Evolutionary conservation across 2,113 vertebrate species (phyloP).

Genomic region (Lichenostomus cassidix): DNA sequence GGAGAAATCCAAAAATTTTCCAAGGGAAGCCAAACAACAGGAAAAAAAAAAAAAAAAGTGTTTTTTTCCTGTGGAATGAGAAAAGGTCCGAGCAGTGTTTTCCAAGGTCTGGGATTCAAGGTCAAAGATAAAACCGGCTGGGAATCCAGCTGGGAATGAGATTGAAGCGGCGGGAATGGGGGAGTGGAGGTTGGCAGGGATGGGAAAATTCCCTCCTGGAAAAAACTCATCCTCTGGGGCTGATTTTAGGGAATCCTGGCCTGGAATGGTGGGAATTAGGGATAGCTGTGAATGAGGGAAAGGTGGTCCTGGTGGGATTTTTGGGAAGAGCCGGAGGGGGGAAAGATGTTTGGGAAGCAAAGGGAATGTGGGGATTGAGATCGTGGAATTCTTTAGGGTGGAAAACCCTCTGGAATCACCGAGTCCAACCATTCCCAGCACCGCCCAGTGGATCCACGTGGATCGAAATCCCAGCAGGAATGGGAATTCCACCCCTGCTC

Average conservation of each 20-base stretch:
- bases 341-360: neutral
- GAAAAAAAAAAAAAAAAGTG: too few species aligned
- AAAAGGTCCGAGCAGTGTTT: neutral
- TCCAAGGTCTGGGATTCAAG: neutral
- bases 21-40: neutral
- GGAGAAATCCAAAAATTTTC: neutral
- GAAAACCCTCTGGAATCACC: neutral
- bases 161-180: rapidly evolving
- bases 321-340: neutral
- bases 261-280: neutral
- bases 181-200: neutral
- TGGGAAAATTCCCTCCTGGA: neutral
- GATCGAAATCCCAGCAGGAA: neutral
- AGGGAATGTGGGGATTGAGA: neutral
- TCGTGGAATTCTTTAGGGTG: neutral
- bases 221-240: neutral
- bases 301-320: rapidly evolving
- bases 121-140: neutral
- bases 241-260: neutral
- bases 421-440: neutral
- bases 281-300: neutral
- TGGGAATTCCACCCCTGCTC: neutral
- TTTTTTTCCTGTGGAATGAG: neutral
- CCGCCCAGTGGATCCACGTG: neutral
- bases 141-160: neutral